A percentile compares a stretch with the other conserved stretches of the same genome.
phyloP scores from a whole-genome alignment of 2,888 invertebrate species.

The Shargacucullia verbasci region DNA sequence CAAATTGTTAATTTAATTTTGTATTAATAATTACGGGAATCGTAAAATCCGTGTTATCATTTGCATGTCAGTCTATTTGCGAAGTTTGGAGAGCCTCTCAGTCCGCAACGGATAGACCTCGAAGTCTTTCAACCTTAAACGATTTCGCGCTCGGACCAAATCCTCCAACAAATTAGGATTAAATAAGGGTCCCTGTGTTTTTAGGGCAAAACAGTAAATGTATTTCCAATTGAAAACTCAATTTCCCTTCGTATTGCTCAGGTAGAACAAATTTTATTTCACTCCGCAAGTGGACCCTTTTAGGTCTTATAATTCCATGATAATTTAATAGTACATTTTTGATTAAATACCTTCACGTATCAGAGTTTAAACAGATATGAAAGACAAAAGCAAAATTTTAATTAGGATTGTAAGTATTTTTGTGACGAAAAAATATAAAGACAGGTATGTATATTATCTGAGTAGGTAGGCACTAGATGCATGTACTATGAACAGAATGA shows the following conservation, averaged over 20 bases:
- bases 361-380: neutral
- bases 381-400: neutral
- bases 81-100: conserved; percentile 56
- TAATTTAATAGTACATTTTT: conserved; percentile 34
- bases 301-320: conserved; percentile 43
- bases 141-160: conserved; percentile 71
- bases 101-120: conserved; percentile 51
- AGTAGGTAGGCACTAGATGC: no score
- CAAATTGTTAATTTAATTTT: neutral
- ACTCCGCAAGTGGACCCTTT: conserved; percentile 44
- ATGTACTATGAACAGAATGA: no score
- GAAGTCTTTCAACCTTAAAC: conserved; percentile 63
- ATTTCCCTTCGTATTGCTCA: conserved; percentile 63
- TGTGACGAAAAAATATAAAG: no score
- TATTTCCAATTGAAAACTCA: conserved; percentile 75
- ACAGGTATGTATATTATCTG: no score
- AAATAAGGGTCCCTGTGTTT: conserved; percentile 76
- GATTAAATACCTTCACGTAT: conserved; percentile 30
- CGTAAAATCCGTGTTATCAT: conserved; percentile 31
- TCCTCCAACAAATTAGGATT: conserved; percentile 83
- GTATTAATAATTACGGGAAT: conserved; percentile 4
- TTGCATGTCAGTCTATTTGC: conserved; percentile 50
- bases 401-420: no score
- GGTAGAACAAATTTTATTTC: conserved; percentile 58
- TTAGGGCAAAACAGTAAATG: conserved; percentile 74